Conservation (phyloP, 2,113 vertebrate species). For the Loxodonta africana region DNA sequence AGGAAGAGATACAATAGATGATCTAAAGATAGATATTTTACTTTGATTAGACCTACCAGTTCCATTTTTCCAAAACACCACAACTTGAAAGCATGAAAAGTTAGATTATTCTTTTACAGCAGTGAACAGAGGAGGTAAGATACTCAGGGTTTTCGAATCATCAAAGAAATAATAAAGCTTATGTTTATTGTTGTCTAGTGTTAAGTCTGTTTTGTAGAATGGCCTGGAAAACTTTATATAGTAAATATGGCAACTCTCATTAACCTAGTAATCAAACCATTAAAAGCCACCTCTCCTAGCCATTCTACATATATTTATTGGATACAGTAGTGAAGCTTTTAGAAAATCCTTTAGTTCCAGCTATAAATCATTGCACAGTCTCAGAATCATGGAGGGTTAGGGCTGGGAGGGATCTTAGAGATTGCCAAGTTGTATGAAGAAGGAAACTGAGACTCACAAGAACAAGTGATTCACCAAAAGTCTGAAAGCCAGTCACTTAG, state of each 20-base stretch:
- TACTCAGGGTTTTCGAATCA: conserved; percentile 1
- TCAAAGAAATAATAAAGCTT: conserved; percentile 41
- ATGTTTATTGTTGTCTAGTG: neutral
- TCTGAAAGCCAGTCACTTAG: neutral
- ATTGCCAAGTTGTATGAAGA: neutral
- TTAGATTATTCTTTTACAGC: conserved; percentile 22
- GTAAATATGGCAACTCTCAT: neutral
- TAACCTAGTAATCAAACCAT: neutral
- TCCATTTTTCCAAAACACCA: neutral
- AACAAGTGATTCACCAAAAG: neutral
- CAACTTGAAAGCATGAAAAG: conserved; percentile 18
- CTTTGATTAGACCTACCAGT: neutral
- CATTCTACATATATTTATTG: neutral
- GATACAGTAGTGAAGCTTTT: neutral
- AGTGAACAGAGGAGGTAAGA: conserved; percentile 27
- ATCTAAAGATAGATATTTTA: neutral
- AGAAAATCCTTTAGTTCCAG: conserved; percentile 18
- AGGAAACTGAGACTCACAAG: neutral
- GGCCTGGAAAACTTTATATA: conserved; percentile 3
- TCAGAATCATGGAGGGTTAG: neutral
- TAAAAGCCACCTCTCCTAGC: neutral
- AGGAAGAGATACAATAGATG: neutral
- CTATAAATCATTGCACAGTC: neutral
- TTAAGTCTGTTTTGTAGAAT: neutral
- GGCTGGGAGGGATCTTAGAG: neutral